A percentile compares a stretch with the other conserved stretches of the same genome.
phyloP scores from a whole-genome alignment of 2,888 invertebrate species.

The Andrena bicolor region DNA sequence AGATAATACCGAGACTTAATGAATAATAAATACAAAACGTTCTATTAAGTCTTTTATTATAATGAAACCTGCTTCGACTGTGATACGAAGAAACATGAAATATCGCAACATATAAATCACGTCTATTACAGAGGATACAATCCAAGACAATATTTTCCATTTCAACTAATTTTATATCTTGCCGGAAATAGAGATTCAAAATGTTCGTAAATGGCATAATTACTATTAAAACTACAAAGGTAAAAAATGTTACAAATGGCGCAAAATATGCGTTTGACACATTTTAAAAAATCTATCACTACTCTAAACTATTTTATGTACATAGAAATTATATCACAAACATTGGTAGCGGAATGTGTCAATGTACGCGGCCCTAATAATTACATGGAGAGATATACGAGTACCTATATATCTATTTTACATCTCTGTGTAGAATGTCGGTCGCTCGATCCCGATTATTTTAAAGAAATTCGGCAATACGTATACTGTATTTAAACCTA shows the following conservation, averaged over 20 bases:
- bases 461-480: conserved; percentile 92
- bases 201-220: conserved; percentile 9
- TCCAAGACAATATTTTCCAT: conserved; percentile 15
- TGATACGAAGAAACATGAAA: conserved; percentile 10
- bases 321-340: conserved; percentile 44
- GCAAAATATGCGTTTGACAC: background rate
- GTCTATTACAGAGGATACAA: conserved; percentile 6
- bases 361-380: conserved; percentile 17
- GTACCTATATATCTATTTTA: conserved; percentile 82
- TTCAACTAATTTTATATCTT: background rate
- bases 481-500: conserved; percentile 92
- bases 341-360: conserved; percentile 30
- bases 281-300: conserved; percentile 12
- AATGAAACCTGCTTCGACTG: conserved; percentile 9
- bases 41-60: conserved; percentile 44
- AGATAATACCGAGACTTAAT: background rate
- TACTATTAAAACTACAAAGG: conserved; percentile 7
- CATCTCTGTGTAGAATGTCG: conserved; percentile 94
- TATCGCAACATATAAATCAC: conserved; percentile 28
- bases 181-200: conserved; percentile 25
- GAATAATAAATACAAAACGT: conserved; percentile 21
- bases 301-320: background rate
- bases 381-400: background rate
- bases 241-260: conserved; percentile 9
- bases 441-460: conserved; percentile 91